Base-by-base conservation (phyloP, 1,140 invertebrate genomes). In the Galendromus occidentalis region DNA sequence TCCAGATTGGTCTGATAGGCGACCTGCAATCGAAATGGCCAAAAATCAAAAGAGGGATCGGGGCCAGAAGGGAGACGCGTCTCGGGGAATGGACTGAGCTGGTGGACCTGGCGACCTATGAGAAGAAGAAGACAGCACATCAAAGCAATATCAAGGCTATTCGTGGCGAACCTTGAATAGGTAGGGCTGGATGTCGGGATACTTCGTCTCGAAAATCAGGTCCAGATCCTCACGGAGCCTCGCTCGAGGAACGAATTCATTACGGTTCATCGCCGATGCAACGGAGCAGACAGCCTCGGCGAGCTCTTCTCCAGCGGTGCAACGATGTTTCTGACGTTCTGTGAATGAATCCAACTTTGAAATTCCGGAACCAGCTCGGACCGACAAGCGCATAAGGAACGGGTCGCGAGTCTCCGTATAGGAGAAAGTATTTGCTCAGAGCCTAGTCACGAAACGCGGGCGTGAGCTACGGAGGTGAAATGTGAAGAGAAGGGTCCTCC, bases 161-260 rank as follows among this genome's bases (percentile, higher is more conserved):
- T 6, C 33, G 33, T 6, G 33, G 64, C 70, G 71, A 75, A 83
- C 80, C 74, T 89, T 91, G 76, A 92, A 94, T 67, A 96, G 80
- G 77, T 95, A 98, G 41, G 93, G 93, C 74, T 97, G 93, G 47
- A 94, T 85, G 76, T 97, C 92, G 1, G 82, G 76, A 76, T 86
- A 94, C 12, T 83, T 83, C 1, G 90, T 94, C 75, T 98, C 92
- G 75, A 96, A 98, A 66, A 96, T 86, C 51, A 91, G 79, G 76
- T 94, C 91, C 47, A 95, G 78, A 74, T 96, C 91, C 9, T 85
- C 85, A 73, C 89, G 85, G 73, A 84, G 87, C 55, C 92, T 92
- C 82, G 92, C 91, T 77, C 92, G 92, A 2, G 93, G 93, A 42
- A 95, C 81, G 77, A 93, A 96, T 72, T 96, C 89, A 74, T 92